Conservation (phyloP, 1,140 invertebrate species). For the Ylistrum balloti region DNA sequence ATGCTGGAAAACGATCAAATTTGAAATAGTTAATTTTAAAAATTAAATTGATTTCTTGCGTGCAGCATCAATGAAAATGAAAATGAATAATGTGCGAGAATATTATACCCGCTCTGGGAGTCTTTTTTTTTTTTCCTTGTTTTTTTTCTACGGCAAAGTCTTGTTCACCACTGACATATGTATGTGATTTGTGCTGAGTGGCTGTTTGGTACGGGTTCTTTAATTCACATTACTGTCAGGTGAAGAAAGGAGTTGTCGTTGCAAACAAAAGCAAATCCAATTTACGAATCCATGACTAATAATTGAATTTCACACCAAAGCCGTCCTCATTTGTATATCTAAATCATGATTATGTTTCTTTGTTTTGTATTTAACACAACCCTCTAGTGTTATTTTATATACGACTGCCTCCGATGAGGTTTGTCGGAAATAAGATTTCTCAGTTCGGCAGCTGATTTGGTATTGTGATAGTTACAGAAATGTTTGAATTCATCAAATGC, state of each 20-base stretch:
- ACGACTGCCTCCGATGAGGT: too few species aligned
- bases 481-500: too few species aligned
- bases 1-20: not conserved
- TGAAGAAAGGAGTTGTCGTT: not conserved
- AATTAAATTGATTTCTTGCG: not conserved
- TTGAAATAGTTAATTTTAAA: not conserved
- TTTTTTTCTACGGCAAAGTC: not conserved
- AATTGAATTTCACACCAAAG: not conserved
- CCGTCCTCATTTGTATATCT: not conserved
- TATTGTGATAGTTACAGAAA: too few species aligned
- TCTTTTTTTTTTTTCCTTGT: too few species aligned
- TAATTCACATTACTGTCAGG: not conserved
- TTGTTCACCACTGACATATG: not conserved
- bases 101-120: too few species aligned
- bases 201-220: not conserved
- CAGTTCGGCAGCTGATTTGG: too few species aligned
- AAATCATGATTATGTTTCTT: not conserved
- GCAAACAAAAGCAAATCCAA: not conserved
- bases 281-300: not conserved
- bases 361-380: not conserved
- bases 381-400: too few species aligned
- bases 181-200: not conserved
- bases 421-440: too few species aligned
- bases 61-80: not conserved
- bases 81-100: not conserved